phyloP scores from a whole-genome alignment of 2,113 vertebrate species.

The Myrmecobius fasciatus region DNA sequence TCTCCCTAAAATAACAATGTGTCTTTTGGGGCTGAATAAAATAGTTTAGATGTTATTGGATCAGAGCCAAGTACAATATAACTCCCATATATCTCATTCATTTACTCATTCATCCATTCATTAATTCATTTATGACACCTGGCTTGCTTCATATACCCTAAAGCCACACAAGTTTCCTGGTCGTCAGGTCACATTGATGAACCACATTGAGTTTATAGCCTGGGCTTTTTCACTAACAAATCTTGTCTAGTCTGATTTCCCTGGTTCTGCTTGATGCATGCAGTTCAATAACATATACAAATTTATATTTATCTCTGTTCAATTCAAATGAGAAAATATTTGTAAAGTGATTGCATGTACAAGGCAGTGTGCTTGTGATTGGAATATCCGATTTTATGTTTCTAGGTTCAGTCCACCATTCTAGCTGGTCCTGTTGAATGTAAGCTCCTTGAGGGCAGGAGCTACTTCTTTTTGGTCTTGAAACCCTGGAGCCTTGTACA shows the following conservation, averaged over 20 bases:
- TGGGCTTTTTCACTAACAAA: not conserved
- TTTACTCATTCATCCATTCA: not conserved
- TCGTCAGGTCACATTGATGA: not conserved
- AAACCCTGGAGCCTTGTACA: not conserved
- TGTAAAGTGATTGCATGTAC: not conserved
- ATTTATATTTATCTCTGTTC: not conserved
- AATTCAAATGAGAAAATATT: not conserved
- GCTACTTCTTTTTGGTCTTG: not conserved
- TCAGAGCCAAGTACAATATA: not conserved
- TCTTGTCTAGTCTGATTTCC: not conserved
- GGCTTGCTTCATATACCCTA: not conserved
- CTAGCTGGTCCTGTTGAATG: not conserved
- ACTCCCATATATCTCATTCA: not conserved
- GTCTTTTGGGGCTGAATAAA: not conserved
- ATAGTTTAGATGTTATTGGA: not conserved
- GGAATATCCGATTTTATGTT: not conserved
- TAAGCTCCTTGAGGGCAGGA: not conserved
- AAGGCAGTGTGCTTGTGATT: not conserved
- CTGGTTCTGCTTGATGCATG: not conserved
- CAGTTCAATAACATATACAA: not conserved
- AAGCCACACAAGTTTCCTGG: not conserved
- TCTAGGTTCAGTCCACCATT: not conserved
- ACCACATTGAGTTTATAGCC: not conserved
- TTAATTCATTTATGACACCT: not conserved
- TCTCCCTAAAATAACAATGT: not conserved